A percentile compares a stretch with the other conserved stretches of the same genome.
Evolutionary conservation across 2,888 invertebrate species (phyloP).

Genomic region (Thymelicus sylvestris): DNA sequence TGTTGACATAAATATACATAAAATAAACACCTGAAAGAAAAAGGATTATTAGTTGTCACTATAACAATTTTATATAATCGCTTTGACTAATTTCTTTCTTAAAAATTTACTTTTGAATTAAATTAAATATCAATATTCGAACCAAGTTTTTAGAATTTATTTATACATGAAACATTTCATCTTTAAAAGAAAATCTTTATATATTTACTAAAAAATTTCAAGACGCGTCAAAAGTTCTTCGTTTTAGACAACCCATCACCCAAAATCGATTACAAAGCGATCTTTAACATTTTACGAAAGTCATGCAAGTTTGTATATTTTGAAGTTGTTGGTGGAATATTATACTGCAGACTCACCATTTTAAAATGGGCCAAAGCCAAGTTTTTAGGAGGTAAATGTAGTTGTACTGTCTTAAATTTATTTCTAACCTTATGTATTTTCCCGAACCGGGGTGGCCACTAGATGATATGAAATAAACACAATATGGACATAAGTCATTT

Average conservation of each 20-base stretch:
- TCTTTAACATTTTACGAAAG: slow-evolving; percentile 15
- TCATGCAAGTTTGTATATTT: slow-evolving; percentile 12
- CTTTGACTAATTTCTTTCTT: background rate
- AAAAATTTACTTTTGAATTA: slow-evolving; percentile 8
- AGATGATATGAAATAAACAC: slow-evolving; percentile 53
- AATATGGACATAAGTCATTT: slow-evolving; percentile 16
- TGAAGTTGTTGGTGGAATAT: slow-evolving; percentile 40
- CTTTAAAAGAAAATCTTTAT: background rate
- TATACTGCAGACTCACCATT: slow-evolving; percentile 11
- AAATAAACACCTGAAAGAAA: slow-evolving; percentile 22
- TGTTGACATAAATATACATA: background rate
- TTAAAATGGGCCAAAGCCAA: background rate
- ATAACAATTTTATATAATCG: slow-evolving; percentile 11
- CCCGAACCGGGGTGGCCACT: slow-evolving; percentile 63
- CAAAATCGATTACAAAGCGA: slow-evolving; percentile 18
- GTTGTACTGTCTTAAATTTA: slow-evolving; percentile 62
- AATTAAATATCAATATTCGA: background rate
- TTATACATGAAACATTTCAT: background rate
- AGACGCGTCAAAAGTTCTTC: background rate
- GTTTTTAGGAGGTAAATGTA: slow-evolving; percentile 40
- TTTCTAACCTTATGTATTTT: slow-evolving; percentile 72
- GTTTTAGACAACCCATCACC: slow-evolving; percentile 11
- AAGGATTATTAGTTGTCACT: slow-evolving; percentile 9
- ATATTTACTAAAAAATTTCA: background rate
- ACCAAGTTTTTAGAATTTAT: background rate